phyloP scores from a whole-genome alignment of 37 sponge, comb jelly and placozoan species.

The Haliclona indistincta region DNA sequence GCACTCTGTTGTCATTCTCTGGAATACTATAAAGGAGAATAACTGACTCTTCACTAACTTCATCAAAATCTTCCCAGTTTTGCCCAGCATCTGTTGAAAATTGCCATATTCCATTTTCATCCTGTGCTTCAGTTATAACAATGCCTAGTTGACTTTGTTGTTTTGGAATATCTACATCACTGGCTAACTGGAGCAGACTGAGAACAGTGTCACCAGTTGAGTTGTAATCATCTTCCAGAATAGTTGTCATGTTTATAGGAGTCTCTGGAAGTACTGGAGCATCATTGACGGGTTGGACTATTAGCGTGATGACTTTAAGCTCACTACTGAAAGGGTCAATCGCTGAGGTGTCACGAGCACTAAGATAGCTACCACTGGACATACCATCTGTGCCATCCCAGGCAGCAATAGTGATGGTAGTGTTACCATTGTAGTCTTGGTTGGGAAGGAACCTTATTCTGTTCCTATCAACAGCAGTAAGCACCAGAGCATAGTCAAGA shows the following conservation, averaged over 20 bases:
- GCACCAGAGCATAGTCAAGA: slow-evolving; percentile 41
- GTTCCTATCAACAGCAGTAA: background rate
- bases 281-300: slow-evolving; percentile 77
- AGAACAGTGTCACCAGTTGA: slow-evolving; percentile 73
- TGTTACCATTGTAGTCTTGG: slow-evolving; percentile 44
- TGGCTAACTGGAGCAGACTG: slow-evolving; percentile 43
- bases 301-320: slow-evolving; percentile 23
- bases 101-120: slow-evolving; percentile 81
- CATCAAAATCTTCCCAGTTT: slow-evolving; percentile 68
- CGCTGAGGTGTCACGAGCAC: slow-evolving; percentile 56
- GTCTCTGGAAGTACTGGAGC: slow-evolving; percentile 58
- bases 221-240: slow-evolving; percentile 73
- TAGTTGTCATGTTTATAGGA: slow-evolving; percentile 57
- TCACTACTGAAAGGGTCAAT: slow-evolving; percentile 75
- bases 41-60: slow-evolving; percentile 35
- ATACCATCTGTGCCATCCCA: slow-evolving; percentile 70
- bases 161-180: slow-evolving; percentile 63
- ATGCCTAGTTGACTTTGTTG: slow-evolving; percentile 41
- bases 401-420: slow-evolving; percentile 53
- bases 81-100: slow-evolving; percentile 48
- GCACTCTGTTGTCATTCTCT: slow-evolving; percentile 19
- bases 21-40: slow-evolving; percentile 52
- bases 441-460: slow-evolving; percentile 69
- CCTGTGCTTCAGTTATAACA: slow-evolving; percentile 62
- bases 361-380: slow-evolving; percentile 28